Base-by-base conservation (phyloP, 2,888 invertebrate genomes). In the Trisateles emortualis region DNA sequence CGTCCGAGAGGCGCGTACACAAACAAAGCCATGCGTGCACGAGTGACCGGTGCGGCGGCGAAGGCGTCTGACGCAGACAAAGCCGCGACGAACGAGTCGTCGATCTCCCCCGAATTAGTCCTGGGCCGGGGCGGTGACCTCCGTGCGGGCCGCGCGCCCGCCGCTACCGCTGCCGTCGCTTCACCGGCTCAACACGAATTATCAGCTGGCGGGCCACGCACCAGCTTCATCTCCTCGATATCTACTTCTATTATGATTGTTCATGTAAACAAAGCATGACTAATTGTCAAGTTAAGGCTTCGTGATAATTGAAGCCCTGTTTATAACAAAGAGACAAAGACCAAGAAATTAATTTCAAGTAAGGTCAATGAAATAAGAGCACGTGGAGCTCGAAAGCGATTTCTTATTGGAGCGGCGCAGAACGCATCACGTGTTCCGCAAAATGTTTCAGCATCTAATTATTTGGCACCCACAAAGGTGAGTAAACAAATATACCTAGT, bases 61-160 rank as follows among this genome's bases (percentile, higher is more conserved):
- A 72, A 77, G 79, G 68, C 66, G 68, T 63, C 78, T 80, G 74
- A 79, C 79, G 83, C 87, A 88, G 90, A 91, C 92, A 91, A 91
- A 90, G 91, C 86, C 79, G 76, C 83, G 80, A 73, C 84, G 78
- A 43, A 79, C 82, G 83, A 89, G 90, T 88, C 92, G 91, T 83
- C 90, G 91, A 87, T 90, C 91, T 90, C 88, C 92, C 88, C 92
- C 90, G 86, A 92, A 92, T 92, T 92, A 92, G 91, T 92, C 90
- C 90, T 90, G 91, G 83, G 86, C 86, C 84, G 79, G 91, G 90
- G 87, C 91, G 90, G 83, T 91, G 91, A 90, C 91, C 92, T 82
- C 84, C 69, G 72, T 74, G 56, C 60, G 64, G 62, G 59, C 71
- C 79, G 73, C 82, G 80, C 80, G 79, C 78, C 75, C 73, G 72